phyloP scores from a whole-genome alignment of 2,888 invertebrate genomes.

The Platynereis dumerilii region DNA sequence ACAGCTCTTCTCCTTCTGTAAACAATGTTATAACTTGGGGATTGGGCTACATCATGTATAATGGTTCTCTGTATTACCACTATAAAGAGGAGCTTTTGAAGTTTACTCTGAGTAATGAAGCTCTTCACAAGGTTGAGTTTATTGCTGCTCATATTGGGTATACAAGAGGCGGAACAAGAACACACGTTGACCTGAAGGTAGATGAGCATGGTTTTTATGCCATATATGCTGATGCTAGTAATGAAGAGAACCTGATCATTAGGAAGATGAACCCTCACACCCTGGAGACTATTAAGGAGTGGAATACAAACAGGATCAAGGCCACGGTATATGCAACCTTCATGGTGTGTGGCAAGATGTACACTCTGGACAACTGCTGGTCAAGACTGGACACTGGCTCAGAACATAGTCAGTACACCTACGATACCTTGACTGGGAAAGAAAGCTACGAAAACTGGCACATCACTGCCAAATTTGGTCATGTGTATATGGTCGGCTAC shows the following conservation, averaged over 20 bases:
- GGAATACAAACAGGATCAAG: neutral
- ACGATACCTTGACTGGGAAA: neutral
- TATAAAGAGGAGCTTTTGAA: neutral
- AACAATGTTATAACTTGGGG: neutral
- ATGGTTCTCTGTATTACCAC: conserved; percentile 1
- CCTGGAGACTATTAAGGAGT: neutral
- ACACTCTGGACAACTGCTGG: neutral
- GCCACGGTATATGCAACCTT: conserved; percentile 6
- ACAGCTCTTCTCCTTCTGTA: no score
- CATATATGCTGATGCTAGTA: neutral
- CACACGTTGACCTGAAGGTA: neutral
- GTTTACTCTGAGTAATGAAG: neutral
- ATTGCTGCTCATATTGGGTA: no score
- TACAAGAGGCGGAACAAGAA: neutral
- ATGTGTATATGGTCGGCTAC: neutral
- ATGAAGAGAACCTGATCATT: neutral
- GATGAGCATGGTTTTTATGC: neutral
- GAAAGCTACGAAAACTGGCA: neutral
- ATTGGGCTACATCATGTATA: neutral
- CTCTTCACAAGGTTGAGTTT: neutral
- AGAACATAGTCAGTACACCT: neutral
- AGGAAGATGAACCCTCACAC: neutral
- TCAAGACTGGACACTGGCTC: no score
- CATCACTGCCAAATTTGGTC: neutral
- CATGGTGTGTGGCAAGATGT: conserved; percentile 5